Evolutionary conservation across 2,113 vertebrate genomes (phyloP).

Genomic region (Ovis canadensis): DNA sequence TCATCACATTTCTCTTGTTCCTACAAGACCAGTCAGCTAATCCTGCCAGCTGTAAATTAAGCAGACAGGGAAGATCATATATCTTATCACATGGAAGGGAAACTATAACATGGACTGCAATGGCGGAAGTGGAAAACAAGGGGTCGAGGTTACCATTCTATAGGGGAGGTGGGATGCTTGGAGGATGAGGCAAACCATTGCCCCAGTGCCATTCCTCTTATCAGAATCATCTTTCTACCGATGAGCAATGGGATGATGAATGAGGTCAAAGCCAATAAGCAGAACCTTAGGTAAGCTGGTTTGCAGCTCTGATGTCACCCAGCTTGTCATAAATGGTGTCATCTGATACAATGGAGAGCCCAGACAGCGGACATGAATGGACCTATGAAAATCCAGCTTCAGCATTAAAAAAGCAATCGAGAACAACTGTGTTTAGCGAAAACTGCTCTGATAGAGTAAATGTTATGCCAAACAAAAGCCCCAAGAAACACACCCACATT

Average conservation of each 20-base stretch:
- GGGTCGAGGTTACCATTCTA: not conserved
- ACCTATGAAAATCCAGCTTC: not conserved
- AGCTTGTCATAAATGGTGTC: not conserved
- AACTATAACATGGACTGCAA: not conserved
- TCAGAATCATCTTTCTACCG: not conserved
- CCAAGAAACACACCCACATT: not conserved
- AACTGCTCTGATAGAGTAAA: not conserved
- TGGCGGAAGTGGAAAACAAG: not conserved
- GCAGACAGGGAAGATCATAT: not conserved
- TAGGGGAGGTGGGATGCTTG: not conserved
- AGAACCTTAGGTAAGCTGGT: not conserved
- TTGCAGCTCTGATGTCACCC: not conserved
- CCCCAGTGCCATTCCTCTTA: not conserved
- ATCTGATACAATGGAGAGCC: not conserved
- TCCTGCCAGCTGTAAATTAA: slow-evolving; percentile 28
- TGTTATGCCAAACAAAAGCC: not conserved
- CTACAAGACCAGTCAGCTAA: not conserved
- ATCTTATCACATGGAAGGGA: not conserved
- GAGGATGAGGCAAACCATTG: not conserved
- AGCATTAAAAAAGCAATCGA: not conserved
- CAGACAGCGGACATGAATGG: rapidly evolving
- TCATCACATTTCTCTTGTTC: slow-evolving; percentile 47
- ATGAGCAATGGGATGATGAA: not conserved
- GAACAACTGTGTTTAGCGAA: not conserved
- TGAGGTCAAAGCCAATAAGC: not conserved